Evolutionary conservation across 2,888 invertebrate species (phyloP).

Genomic region (Cryptocephalus moraei): DNA sequence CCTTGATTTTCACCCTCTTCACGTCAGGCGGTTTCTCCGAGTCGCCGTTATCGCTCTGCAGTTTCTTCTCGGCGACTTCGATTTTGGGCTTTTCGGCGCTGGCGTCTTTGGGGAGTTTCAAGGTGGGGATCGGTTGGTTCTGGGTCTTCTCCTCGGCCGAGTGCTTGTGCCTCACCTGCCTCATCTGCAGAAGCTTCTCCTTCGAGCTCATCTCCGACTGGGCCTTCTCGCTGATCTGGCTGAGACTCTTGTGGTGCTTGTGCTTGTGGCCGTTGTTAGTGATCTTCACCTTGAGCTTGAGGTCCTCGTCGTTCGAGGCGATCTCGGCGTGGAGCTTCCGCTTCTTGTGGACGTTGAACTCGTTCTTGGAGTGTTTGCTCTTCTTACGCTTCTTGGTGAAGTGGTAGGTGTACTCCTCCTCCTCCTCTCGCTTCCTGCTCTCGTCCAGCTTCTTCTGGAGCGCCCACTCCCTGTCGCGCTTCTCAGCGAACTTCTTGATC

Average conservation of each 20-base stretch:
- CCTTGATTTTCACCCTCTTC: constrained; percentile 17
- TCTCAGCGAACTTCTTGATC: constrained; percentile 36
- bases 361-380: constrained; percentile 45
- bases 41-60: constrained; percentile 3
- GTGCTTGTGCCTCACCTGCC: constrained; percentile 36
- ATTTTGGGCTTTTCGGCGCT: constrained; percentile 5
- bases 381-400: constrained; percentile 47
- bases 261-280: constrained; percentile 38
- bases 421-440: constrained; percentile 18
- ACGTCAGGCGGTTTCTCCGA: constrained; percentile 6
- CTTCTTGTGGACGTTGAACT: constrained; percentile 37
- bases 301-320: constrained; percentile 37
- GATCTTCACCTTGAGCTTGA: constrained; percentile 47
- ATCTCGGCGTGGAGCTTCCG: constrained; percentile 48
- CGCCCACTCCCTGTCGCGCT: constrained; percentile 37
- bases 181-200: constrained; percentile 37
- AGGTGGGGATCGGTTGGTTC: constrained; percentile 23
- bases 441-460: constrained; percentile 33
- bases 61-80: constrained; percentile 1
- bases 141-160: constrained; percentile 27
- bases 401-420: constrained; percentile 22
- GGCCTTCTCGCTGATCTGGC: constrained; percentile 10
- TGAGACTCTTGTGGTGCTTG: constrained; percentile 31
- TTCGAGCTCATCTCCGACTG: constrained; percentile 27
- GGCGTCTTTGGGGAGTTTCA: constrained; percentile 17